Evolutionary conservation across 2,113 vertebrate species (phyloP).

Genomic region (Stigmatopora nigra): DNA sequence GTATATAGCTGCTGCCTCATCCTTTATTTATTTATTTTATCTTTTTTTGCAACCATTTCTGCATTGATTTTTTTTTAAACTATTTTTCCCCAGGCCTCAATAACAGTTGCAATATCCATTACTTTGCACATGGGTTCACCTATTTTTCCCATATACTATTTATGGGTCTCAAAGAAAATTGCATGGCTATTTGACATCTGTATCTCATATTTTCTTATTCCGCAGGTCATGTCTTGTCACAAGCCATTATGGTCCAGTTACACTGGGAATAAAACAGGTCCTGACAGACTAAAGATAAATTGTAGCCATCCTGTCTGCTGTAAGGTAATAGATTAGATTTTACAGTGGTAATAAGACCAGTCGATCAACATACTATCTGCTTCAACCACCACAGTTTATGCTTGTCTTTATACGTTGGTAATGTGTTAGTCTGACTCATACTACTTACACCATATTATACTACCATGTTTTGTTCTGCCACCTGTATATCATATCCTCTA

Average conservation of each 20-base stretch:
- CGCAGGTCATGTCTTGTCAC: constrained; percentile 52
- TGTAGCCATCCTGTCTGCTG: constrained; percentile 51
- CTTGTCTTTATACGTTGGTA: constrained; percentile 16
- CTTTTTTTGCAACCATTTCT: neutral
- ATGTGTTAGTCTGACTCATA: constrained; percentile 27
- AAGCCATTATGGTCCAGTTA: constrained; percentile 51
- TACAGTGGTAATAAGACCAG: constrained; percentile 46
- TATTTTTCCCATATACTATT: constrained; percentile 18
- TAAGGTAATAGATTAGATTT: constrained; percentile 66
- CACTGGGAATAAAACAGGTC: constrained; percentile 31
- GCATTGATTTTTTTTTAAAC: neutral
- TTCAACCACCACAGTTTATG: constrained; percentile 6
- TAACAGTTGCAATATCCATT: neutral
- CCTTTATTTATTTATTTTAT: too few relatives aligned
- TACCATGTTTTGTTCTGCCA: constrained; percentile 10
- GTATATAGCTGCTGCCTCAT: too few relatives aligned
- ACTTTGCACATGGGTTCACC: neutral
- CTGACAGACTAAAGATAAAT: constrained; percentile 56
- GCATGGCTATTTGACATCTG: constrained; percentile 42
- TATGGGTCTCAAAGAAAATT: constrained; percentile 36
- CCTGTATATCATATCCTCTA: constrained; percentile 27
- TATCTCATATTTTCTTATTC: constrained; percentile 53
- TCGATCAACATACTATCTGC: constrained; percentile 36
- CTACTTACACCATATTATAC: constrained; percentile 26
- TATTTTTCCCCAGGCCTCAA: neutral